These are phyloP conservation scores for Buceros bicornis DNA, from an alignment of 2,797 vertebrate genomes.

Conservation along the genomic window DNA sequence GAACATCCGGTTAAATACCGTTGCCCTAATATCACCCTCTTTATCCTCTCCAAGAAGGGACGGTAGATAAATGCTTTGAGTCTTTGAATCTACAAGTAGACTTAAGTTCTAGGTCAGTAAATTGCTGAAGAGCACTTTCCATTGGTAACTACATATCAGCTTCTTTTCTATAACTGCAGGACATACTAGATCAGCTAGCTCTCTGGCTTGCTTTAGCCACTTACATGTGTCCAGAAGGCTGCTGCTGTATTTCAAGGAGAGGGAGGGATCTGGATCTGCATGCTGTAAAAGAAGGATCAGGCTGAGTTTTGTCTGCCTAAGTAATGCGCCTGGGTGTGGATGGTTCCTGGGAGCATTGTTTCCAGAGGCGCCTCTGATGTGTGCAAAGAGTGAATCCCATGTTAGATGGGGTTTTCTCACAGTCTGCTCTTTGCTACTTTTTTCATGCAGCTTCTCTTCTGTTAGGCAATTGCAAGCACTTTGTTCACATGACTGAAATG, in stretches of 20 bases:
- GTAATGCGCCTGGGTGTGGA: not conserved
- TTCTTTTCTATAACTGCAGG: not conserved
- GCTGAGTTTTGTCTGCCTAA: not conserved
- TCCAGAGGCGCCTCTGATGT: not conserved
- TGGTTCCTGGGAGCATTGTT: not conserved
- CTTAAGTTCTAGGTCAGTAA: not conserved
- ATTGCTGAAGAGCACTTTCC: not conserved
- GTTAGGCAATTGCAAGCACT: slow-evolving; percentile 1
- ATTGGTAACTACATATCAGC: not conserved
- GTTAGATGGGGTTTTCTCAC: not conserved
- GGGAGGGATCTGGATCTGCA: not conserved
- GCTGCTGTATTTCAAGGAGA: not conserved
- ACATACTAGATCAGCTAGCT: not conserved
- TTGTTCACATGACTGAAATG: slow-evolving; percentile 41
- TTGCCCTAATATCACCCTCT: not conserved
- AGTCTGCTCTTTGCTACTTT: not conserved
- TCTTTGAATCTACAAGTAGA: not conserved
- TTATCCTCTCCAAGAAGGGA: not conserved
- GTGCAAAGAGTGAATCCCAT: not conserved
- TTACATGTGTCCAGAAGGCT: not conserved
- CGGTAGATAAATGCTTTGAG: not conserved
- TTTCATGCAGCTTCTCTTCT: not conserved
- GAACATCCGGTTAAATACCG: not conserved
- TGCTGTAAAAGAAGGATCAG: not conserved
- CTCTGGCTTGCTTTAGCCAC: not conserved